A percentile compares a stretch with the other conserved stretches of the same genome.
These are phyloP conservation scores for Bradysia coprophila DNA, from an alignment of 1,140 invertebrate genomes.

Conservation along the genomic window DNA sequence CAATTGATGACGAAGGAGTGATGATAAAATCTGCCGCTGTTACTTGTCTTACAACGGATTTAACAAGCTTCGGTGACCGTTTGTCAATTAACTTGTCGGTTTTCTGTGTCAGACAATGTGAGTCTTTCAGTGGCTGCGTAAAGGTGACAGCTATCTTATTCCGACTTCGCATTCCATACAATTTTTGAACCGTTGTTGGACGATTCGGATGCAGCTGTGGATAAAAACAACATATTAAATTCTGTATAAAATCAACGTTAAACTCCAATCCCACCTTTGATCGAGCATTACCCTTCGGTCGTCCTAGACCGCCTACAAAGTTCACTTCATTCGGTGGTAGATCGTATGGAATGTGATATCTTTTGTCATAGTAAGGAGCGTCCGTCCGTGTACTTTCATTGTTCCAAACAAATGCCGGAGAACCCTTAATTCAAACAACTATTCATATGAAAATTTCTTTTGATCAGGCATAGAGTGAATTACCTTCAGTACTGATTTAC, in stretches of 20 bases:
- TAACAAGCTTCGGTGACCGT: no score
- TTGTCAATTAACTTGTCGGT: no score
- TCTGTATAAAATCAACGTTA: background rate
- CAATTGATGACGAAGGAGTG: background rate
- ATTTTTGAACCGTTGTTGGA: background rate
- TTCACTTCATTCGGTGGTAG: constrained; percentile 2
- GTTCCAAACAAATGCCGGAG: background rate
- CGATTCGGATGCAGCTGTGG: constrained; percentile 1
- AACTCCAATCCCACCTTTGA: background rate
- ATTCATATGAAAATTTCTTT: no score
- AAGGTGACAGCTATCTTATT: constrained; percentile 2
- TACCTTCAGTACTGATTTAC: no score
- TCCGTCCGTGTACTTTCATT: background rate
- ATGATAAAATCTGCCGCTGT: background rate
- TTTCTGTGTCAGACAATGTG: no score
- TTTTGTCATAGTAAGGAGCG: background rate
- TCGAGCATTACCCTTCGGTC: background rate
- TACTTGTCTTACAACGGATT: constrained; percentile 1
- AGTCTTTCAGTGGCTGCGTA: background rate
- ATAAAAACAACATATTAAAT: background rate
- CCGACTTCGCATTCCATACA: background rate
- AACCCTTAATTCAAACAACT: background rate
- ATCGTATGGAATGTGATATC: constrained; percentile 1
- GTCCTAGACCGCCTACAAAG: background rate
- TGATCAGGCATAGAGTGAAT: no score